Evolutionary conservation across 2,888 invertebrate genomes (phyloP).

Genomic region (Hypolimnas misippus): DNA sequence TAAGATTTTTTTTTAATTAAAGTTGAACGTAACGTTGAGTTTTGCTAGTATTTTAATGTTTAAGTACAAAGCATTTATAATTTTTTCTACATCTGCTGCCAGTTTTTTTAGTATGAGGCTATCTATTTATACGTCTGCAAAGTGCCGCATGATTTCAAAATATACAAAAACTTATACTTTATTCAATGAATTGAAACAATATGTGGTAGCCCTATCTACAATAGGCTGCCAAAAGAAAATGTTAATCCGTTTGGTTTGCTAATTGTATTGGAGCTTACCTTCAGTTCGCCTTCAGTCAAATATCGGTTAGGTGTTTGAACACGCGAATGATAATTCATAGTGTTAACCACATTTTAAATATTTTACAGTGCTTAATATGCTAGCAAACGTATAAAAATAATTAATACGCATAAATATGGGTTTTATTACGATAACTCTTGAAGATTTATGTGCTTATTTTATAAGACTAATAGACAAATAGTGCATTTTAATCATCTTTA

Average conservation of each 20-base stretch:
- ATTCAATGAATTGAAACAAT: no score
- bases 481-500: slow-evolving; percentile 12
- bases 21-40: no score
- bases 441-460: slow-evolving; percentile 22
- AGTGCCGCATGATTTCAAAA: no score
- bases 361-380: slow-evolving; percentile 13
- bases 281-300: slow-evolving; percentile 77
- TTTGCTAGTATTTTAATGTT: no score
- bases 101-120: no score
- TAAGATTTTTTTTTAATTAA: no score
- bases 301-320: slow-evolving; percentile 50
- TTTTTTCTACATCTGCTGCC: no score
- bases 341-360: slow-evolving; percentile 7
- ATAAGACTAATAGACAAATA: slow-evolving; percentile 11
- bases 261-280: slow-evolving; percentile 72
- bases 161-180: no score
- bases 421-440: slow-evolving; percentile 1
- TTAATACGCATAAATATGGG: neutral
- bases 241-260: slow-evolving; percentile 73
- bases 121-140: no score
- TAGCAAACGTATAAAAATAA: slow-evolving; percentile 13
- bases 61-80: no score
- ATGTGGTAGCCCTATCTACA: slow-evolving; percentile 52
- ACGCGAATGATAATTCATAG: slow-evolving; percentile 18
- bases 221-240: slow-evolving; percentile 78